Conservation (phyloP, 2,888 invertebrate species). For the Bellardia pandia region DNA sequence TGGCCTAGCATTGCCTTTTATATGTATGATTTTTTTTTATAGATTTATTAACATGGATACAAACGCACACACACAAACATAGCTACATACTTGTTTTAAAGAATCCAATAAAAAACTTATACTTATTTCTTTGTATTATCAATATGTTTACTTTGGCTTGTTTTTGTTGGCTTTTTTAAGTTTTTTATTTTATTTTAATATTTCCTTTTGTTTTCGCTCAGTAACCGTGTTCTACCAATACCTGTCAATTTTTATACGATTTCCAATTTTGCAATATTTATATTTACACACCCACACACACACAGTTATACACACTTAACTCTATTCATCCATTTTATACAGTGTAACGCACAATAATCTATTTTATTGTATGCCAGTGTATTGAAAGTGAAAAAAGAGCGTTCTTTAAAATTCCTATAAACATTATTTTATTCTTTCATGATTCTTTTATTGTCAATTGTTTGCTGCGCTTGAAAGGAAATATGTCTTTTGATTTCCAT, state of each 20-base stretch:
- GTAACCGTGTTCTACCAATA: conserved; percentile 17
- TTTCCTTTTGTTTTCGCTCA: neutral
- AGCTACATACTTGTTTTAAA: conserved; percentile 7
- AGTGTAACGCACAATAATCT: conserved; percentile 27
- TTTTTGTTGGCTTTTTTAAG: conserved; percentile 32
- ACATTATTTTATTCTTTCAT: conserved; percentile 29
- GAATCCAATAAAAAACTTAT: conserved; percentile 33
- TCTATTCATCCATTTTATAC: neutral
- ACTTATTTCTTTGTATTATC: neutral
- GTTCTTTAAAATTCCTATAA: conserved; percentile 50
- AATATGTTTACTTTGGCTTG: conserved; percentile 30
- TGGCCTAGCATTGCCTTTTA: conserved; percentile 44
- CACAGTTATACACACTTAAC: neutral
- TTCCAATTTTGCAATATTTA: conserved; percentile 39
- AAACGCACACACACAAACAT: neutral
- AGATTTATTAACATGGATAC: neutral
- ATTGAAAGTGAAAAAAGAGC: conserved; percentile 20
- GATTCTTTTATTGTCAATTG: conserved; percentile 6
- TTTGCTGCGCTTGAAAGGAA: conserved; percentile 10
- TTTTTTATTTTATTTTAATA: conserved; percentile 9
- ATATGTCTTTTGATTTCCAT: conserved; percentile 61
- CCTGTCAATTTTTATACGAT: conserved; percentile 36
- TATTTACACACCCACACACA: neutral
- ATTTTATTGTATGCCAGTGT: conserved; percentile 33
- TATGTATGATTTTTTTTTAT: conserved; percentile 23